Percentiles rank a stretch among this genome's conserved stretches.
Evolutionary conservation across 2,888 invertebrate species (phyloP).

Genomic region (Amblyjoppa proteus): DNA sequence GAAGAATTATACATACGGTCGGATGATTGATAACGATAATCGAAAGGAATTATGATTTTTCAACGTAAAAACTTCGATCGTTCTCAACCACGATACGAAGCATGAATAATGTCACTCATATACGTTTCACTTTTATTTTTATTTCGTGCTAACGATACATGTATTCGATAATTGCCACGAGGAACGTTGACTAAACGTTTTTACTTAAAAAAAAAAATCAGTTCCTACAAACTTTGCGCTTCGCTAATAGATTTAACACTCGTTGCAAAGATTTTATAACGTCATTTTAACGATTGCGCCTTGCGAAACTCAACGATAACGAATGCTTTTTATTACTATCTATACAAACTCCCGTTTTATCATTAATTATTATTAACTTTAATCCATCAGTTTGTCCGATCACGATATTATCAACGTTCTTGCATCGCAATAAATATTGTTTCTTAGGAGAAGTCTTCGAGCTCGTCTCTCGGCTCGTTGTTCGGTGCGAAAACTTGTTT

Average conservation of each 20-base stretch:
- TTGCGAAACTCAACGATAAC: background rate
- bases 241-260: constrained; percentile 24
- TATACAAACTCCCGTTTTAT: constrained; percentile 44
- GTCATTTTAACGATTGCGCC: constrained; percentile 45
- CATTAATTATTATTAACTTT: constrained; percentile 37
- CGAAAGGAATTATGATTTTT: constrained; percentile 52
- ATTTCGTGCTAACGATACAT: constrained; percentile 24
- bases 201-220: background rate
- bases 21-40: constrained; percentile 29
- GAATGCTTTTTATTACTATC: constrained; percentile 54
- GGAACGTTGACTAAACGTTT: background rate
- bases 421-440: constrained; percentile 58
- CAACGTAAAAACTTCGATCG: constrained; percentile 45
- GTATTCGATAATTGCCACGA: constrained; percentile 9
- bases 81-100: constrained; percentile 23
- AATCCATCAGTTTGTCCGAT: constrained; percentile 9
- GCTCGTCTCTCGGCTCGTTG: background rate
- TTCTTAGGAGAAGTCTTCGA: constrained; percentile 13
- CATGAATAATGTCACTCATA: constrained; percentile 51
- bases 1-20: constrained; percentile 32
- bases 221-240: constrained; percentile 8
- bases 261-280: constrained; percentile 54
- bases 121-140: constrained; percentile 32
- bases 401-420: constrained; percentile 17
- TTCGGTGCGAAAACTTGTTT: background rate